These are phyloP conservation scores for Tachuris rubrigastra DNA, from an alignment of 2,113 vertebrate species.

Conservation along the genomic window DNA sequence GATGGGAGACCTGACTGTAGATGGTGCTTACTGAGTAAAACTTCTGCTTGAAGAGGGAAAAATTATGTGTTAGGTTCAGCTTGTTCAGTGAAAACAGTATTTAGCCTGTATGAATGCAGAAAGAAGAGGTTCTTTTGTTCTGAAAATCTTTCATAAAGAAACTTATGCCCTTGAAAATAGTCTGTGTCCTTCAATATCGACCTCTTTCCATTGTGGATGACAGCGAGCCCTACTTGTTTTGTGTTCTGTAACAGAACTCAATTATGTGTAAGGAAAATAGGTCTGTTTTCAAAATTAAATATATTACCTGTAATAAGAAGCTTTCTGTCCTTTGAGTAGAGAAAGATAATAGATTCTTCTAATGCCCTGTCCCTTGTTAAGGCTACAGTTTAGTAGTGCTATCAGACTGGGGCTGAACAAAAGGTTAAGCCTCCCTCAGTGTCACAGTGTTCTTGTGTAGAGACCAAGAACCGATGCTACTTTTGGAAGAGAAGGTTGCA, in stretches of 20 bases:
- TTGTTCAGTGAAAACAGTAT: not conserved
- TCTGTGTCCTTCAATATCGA: not conserved
- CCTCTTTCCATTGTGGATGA: not conserved
- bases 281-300: conserved; percentile 43
- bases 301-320: conserved; percentile 27
- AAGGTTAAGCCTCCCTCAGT: not conserved
- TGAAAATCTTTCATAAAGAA: not conserved
- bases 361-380: not conserved
- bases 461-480: not conserved
- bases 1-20: not conserved
- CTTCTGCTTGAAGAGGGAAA: not conserved
- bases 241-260: conserved; percentile 44
- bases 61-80: not conserved
- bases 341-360: conserved; percentile 24
- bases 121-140: not conserved
- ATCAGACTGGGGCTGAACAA: not conserved
- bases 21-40: not conserved
- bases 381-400: not conserved
- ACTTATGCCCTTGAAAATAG: not conserved
- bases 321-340: not conserved
- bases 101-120: not conserved
- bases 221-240: not conserved
- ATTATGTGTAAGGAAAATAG: conserved; percentile 35
- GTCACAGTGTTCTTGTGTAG: not conserved
- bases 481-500: not conserved